Conservation (phyloP, 2,113 vertebrate species). For the Pterocles orientalis region DNA sequence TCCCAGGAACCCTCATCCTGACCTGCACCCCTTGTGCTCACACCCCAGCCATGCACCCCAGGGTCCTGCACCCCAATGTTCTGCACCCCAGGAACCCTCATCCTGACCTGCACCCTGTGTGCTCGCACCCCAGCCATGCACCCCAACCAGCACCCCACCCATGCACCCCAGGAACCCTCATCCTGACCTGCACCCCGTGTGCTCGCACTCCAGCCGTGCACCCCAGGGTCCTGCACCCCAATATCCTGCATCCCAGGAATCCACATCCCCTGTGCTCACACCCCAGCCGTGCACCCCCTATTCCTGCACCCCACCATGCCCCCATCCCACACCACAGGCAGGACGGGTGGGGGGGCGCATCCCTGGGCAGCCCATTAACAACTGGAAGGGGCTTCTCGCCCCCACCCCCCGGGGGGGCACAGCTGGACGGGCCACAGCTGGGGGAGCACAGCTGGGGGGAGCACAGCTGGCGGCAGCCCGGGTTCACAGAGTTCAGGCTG, state of each 20-base stretch:
- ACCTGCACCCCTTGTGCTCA: too few species aligned
- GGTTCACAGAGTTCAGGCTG: background rate
- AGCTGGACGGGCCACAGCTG: background rate
- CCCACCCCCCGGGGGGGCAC: background rate
- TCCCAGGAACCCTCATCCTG: background rate
- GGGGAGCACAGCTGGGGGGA: background rate
- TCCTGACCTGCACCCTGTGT: background rate
- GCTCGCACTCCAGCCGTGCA: background rate
- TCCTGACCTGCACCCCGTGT: too few species aligned
- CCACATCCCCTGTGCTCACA: background rate
- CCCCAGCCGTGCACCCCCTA: background rate
- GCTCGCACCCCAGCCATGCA: background rate
- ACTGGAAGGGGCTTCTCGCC: background rate
- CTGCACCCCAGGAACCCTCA: too few species aligned
- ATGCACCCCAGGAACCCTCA: background rate
- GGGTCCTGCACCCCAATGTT: too few species aligned
- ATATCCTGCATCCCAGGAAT: background rate
- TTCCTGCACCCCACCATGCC: background rate
- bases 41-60: fast-evolving
- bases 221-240: too few species aligned
- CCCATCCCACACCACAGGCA: background rate
- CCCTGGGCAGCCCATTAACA: background rate
- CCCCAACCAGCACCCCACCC: background rate
- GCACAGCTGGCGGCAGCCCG: background rate
- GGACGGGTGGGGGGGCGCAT: background rate